Conservation (phyloP, 2,797 vertebrate genomes). For the Diceros bicornis region DNA sequence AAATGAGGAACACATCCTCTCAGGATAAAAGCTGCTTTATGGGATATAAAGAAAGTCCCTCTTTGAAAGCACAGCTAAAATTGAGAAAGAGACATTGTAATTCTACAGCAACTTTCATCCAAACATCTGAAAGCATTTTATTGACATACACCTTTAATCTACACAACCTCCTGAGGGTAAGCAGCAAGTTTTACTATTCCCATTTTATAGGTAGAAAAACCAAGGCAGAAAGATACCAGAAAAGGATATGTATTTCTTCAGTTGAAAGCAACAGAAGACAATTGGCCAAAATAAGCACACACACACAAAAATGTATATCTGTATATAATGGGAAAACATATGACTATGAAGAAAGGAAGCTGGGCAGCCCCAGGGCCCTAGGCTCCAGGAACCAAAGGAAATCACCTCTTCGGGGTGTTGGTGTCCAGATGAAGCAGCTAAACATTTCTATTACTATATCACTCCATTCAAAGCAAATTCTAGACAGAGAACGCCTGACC, state of each 20-base stretch:
- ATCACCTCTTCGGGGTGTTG: neutral
- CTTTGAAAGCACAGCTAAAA: constrained; percentile 62
- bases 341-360: neutral
- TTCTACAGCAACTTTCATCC: constrained; percentile 66
- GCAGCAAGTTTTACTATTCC: constrained; percentile 55
- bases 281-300: neutral
- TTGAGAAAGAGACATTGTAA: constrained; percentile 64
- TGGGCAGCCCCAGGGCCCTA: no score
- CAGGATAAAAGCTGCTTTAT: constrained; percentile 72
- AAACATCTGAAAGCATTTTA: constrained; percentile 70
- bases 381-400: neutral
- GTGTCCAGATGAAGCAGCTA: neutral
- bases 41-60: constrained; percentile 56
- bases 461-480: neutral
- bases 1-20: constrained; percentile 10
- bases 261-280: constrained; percentile 26
- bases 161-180: constrained; percentile 14
- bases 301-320: neutral
- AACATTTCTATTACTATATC: neutral
- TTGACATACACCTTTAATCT: constrained; percentile 68
- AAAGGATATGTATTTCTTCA: neutral
- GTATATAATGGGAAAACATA: neutral
- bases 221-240: neutral
- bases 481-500: neutral
- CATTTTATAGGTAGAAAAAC: constrained; percentile 66